Evolutionary conservation across 1,140 invertebrate species (phyloP).

Genomic region (Anoplolepis gracilipes): DNA sequence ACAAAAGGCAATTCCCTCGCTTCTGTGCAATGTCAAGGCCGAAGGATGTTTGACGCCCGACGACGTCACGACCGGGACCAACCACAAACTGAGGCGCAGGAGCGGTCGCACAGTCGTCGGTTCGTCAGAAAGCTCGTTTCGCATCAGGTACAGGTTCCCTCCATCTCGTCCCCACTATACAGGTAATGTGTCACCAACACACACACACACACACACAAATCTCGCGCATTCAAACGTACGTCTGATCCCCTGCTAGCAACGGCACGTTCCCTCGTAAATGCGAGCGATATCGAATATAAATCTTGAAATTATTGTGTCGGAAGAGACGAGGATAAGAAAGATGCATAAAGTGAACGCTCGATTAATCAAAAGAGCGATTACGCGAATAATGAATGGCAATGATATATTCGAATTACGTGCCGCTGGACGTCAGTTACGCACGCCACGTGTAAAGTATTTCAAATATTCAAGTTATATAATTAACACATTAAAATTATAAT

Average conservation of each 20-base stretch:
- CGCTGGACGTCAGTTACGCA: too few relatives aligned
- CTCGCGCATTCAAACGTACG: constrained; percentile 1
- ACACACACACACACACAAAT: constrained; percentile 47
- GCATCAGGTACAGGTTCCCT: constrained; percentile 64
- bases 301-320: constrained; percentile 21
- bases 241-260: neutral
- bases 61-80: constrained; percentile 58
- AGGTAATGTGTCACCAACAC: constrained; percentile 49
- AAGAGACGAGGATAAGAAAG: neutral
- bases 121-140: constrained; percentile 50
- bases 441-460: neutral
- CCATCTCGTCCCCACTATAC: constrained; percentile 47
- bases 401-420: neutral
- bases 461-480: neutral
- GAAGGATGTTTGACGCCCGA: constrained; percentile 18
- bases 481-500: neutral
- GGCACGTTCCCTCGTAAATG: neutral
- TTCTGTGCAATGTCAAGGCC: constrained; percentile 49
- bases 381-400: constrained; percentile 13
- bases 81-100: constrained; percentile 61
- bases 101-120: constrained; percentile 36
- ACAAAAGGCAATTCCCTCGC: constrained; percentile 14
- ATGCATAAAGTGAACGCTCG: neutral
- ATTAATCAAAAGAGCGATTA: constrained; percentile 40
- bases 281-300: constrained; percentile 36